phyloP scores from a whole-genome alignment of 2,113 vertebrate genomes.

The Rostratula benghalensis region DNA sequence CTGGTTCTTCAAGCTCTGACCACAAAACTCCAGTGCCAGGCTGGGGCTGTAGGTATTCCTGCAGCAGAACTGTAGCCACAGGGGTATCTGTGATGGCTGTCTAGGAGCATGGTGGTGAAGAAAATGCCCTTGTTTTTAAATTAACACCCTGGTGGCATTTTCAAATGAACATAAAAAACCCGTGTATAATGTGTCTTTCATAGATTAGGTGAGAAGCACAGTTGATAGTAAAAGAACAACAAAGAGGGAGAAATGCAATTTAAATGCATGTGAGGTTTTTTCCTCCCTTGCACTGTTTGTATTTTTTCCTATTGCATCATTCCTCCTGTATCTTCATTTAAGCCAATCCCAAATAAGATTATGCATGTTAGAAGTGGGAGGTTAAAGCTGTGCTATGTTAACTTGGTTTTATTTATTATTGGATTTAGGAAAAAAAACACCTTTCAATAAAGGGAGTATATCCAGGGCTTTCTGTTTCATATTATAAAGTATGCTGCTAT shows the following conservation, averaged over 20 bases:
- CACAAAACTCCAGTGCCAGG: background rate
- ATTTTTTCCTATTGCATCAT: background rate
- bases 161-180: background rate
- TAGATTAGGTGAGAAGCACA: conserved; percentile 6
- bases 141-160: background rate
- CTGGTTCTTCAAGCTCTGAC: background rate
- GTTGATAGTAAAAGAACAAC: background rate
- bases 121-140: conserved; percentile 2
- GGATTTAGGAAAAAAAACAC: conserved; percentile 23
- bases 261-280: background rate
- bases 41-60: background rate
- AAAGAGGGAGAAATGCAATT: background rate
- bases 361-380: background rate
- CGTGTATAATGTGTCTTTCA: background rate
- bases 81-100: background rate
- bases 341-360: background rate
- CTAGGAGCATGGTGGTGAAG: background rate
- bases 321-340: background rate
- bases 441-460: conserved; percentile 12
- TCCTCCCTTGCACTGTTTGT: background rate
- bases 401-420: conserved; percentile 51
- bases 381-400: conserved; percentile 16
- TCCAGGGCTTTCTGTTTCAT: conserved; percentile 35
- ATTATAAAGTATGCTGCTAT: conserved; percentile 10
- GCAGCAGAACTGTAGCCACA: background rate